phyloP scores from a whole-genome alignment of 2,888 invertebrate genomes.

The Imbricaverruca yamaguchii region DNA sequence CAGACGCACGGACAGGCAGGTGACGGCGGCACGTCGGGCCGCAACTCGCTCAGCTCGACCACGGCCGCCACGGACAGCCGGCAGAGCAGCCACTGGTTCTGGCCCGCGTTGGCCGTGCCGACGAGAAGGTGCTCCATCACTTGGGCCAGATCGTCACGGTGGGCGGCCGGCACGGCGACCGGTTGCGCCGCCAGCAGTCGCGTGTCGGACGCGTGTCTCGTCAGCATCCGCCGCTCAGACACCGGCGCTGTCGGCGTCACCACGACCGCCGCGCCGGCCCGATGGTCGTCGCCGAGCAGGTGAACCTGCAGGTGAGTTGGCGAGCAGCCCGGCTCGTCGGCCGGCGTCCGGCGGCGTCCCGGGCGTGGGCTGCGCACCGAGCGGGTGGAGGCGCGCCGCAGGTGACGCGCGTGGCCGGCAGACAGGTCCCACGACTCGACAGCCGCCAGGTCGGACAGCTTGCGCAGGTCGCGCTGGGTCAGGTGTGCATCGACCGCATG shows the following conservation, averaged over 20 bases:
- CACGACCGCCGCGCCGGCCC: no score
- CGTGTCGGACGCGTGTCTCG: not conserved
- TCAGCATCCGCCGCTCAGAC: not conserved
- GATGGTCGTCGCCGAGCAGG: no score
- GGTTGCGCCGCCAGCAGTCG: not conserved
- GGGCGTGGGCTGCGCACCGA: no score
- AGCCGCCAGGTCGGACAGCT: no score
- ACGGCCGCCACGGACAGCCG: conserved; percentile 43
- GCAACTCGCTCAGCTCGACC: conserved; percentile 42
- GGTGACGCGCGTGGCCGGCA: no score
- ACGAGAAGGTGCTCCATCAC: conserved; percentile 40
- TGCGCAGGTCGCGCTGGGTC: no score
- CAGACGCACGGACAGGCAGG: conserved; percentile 32
- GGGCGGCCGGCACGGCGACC: conserved; percentile 4
- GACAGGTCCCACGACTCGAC: no score
- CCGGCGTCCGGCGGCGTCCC: not conserved
- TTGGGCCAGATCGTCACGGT: not conserved
- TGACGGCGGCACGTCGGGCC: conserved; percentile 27
- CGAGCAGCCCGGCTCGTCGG: no score
- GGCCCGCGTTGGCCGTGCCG: conserved; percentile 43
- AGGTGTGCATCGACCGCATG: no score
- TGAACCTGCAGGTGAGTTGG: no score
- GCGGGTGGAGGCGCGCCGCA: no score
- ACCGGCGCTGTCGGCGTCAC: no score
- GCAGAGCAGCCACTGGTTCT: conserved; percentile 43